phyloP scores from a whole-genome alignment of 2,888 invertebrate species.

The Campoplex capitator region DNA sequence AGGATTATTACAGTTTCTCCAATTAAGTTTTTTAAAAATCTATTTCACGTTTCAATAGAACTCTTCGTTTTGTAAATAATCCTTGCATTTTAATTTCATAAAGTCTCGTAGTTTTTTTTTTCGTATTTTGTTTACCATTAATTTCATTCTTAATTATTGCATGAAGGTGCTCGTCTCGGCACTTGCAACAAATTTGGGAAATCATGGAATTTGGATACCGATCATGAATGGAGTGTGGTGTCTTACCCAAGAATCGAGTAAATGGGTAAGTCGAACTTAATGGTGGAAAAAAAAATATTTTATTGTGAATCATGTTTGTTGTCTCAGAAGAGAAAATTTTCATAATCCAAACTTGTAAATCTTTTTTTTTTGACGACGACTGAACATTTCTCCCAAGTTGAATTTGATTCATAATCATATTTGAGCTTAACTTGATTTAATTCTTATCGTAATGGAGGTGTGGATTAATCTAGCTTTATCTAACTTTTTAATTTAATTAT shows the following conservation, averaged over 20 bases:
- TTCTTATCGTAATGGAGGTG: no score
- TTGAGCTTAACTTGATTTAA: not conserved
- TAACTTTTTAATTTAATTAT: no score
- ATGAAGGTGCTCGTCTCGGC: slow-evolving; percentile 82
- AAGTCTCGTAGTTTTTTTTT: not conserved
- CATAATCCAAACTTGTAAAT: no score
- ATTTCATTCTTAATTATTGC: slow-evolving; percentile 23
- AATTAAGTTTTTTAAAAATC: not conserved
- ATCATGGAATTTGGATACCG: slow-evolving; percentile 81
- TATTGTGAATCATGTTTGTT: not conserved
- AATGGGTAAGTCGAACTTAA: slow-evolving; percentile 76
- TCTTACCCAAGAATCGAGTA: slow-evolving; percentile 81
- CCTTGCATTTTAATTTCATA: not conserved
- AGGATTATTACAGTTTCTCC: not conserved
- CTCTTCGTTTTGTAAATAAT: no score
- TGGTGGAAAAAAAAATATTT: not conserved
- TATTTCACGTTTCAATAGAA: no score
- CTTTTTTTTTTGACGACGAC: no score
- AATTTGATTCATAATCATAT: not conserved
- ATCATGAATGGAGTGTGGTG: slow-evolving; percentile 79
- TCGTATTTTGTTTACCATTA: not conserved
- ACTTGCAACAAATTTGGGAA: slow-evolving; percentile 80
- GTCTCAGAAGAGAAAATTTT: no score
- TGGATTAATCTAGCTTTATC: no score
- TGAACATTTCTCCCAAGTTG: no score